phyloP scores from a whole-genome alignment of 2,113 vertebrate genomes.

The Plecotus auritus region DNA sequence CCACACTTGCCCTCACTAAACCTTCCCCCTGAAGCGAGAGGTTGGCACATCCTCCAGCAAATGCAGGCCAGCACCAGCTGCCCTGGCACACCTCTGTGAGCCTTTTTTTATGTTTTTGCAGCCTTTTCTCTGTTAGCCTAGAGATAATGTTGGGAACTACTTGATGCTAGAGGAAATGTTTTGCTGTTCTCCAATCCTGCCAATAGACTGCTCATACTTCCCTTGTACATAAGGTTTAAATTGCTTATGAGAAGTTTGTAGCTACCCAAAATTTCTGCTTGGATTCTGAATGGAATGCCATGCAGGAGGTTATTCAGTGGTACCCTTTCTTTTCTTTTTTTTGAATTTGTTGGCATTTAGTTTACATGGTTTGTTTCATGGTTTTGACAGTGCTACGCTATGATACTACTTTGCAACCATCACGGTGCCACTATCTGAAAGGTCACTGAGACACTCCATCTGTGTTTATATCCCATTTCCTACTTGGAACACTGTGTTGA shows the following conservation, averaged over 20 bases:
- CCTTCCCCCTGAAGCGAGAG: background rate
- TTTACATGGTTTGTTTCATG: slow-evolving; percentile 46
- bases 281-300: background rate
- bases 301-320: background rate
- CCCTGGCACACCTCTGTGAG: background rate
- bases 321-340: background rate
- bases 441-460: background rate
- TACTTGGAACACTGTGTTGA: background rate
- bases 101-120: background rate
- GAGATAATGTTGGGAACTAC: background rate
- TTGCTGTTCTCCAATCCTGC: background rate
- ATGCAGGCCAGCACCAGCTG: background rate
- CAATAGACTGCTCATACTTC: background rate
- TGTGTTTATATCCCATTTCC: slow-evolving; percentile 8
- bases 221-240: background rate
- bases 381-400: slow-evolving; percentile 15
- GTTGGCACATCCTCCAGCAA: background rate
- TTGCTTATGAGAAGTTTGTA: background rate
- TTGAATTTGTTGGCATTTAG: slow-evolving; percentile 34
- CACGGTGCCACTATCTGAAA: slow-evolving; percentile 28
- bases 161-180: background rate
- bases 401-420: slow-evolving; percentile 25
- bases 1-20: background rate
- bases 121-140: background rate
- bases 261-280: background rate